These are phyloP conservation scores for Cephonodes hylas DNA, from an alignment of 2,888 invertebrate species.

Conservation along the genomic window DNA sequence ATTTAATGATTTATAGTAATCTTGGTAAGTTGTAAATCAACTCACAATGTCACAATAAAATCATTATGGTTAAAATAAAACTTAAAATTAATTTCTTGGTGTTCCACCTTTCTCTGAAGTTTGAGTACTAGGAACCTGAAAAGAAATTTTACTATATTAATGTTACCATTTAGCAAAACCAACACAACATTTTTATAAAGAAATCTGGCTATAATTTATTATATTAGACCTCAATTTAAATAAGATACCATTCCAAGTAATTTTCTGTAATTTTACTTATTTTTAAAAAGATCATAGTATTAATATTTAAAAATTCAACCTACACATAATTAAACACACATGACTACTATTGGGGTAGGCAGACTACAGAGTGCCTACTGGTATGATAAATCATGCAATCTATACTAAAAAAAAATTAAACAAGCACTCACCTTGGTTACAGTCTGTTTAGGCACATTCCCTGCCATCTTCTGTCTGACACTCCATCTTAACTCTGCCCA, in stretches of 20 bases:
- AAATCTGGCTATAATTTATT: too few species aligned
- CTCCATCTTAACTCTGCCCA: conserved; percentile 86
- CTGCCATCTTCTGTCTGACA: conserved; percentile 85
- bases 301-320: too few species aligned
- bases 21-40: not conserved
- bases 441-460: conserved; percentile 46
- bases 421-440: conserved; percentile 41
- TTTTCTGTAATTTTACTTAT: too few species aligned
- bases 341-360: too few species aligned
- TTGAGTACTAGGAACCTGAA: not conserved
- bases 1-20: not conserved
- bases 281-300: too few species aligned
- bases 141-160: not conserved
- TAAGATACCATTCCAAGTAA: too few species aligned
- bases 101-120: conserved; percentile 2
- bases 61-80: not conserved
- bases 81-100: not conserved
- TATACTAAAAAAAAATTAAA: not conserved
- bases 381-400: too few species aligned
- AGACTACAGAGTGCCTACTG: too few species aligned
- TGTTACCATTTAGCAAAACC: not conserved
- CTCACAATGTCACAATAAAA: not conserved
- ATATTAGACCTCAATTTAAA: too few species aligned
- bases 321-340: too few species aligned
- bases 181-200: too few species aligned